Evolutionary conservation across 2,113 vertebrate genomes (phyloP), one percentile per base, ranked within the genome.

Genomic region (Prunella himalayana): DNA sequence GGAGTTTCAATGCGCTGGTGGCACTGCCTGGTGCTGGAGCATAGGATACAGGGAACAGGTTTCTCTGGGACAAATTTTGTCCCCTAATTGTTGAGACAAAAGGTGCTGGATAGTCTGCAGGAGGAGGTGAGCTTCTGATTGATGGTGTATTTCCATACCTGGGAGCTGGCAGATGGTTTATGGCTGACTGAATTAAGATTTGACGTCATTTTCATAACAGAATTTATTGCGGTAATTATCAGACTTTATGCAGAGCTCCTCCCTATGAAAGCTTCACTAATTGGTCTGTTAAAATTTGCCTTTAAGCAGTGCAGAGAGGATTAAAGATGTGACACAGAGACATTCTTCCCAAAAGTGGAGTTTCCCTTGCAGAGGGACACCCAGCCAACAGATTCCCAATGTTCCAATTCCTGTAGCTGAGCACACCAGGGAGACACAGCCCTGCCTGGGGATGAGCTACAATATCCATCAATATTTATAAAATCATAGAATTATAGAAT

Each of bases 191-290:
- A 89, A 85, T 82, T 60, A 69, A 84, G 41, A 12, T 30, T 87
- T 92, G 83, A 78, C 7, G 23, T 70, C 53, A 81, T n/a, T 90
- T 95, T 75, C 93, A 50, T 73, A 94, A 61, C 69, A 65, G 53
- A 93, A 91, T 94, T 95, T 91, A 97, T 63, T 61, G 77, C 4
- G 4, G 77, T 23, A 80, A 91, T 94, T 93, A 94, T 72, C 42
- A 4, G 23, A 53, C n/a, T 92, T 92, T 86, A 89, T 63, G 81
- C 61, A 79, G 27, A 35, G 28, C 72, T 89, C 77, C 45, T 96
- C 83, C 83, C 50, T 50, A 6, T 51, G 59, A 93, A 95, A 65
- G 17, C 77, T 94, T 75, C 20, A 28, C 16, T 91, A 91, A 92
- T 69, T 88, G 57, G 13, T 49, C 50, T 71, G 77, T 50, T 59